These are phyloP conservation scores for Zonotrichia albicollis DNA, from an alignment of 2,797 vertebrate species.

Conservation along the genomic window DNA sequence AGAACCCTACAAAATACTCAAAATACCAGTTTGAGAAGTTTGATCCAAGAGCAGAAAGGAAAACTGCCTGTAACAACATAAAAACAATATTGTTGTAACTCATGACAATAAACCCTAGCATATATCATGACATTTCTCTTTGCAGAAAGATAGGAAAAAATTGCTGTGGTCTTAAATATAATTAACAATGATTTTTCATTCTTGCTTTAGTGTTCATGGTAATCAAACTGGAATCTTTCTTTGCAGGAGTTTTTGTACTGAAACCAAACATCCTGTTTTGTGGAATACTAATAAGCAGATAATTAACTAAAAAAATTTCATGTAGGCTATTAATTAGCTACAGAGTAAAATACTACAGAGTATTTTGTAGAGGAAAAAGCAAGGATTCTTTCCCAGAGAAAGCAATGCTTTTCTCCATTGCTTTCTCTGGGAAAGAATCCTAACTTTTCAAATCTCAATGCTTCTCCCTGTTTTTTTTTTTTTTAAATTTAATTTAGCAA, in stretches of 20 bases:
- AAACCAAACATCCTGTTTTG: neutral
- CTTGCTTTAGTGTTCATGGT: neutral
- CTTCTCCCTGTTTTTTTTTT: neutral
- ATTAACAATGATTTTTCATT: neutral
- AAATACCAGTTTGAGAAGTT: neutral
- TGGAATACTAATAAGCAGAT: neutral
- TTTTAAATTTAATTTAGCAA: neutral
- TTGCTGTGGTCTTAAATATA: neutral
- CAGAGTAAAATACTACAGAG: neutral
- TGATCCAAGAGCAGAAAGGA: neutral
- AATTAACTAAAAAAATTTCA: constrained; percentile 35
- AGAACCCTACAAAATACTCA: neutral
- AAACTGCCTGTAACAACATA: neutral
- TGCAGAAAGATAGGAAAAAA: neutral
- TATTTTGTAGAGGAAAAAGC: neutral
- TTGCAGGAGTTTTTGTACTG: neutral
- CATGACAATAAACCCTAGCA: neutral
- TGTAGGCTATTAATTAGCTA: constrained; percentile 14
- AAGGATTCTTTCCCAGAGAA: no score
- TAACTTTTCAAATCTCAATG: neutral
- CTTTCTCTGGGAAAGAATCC: neutral
- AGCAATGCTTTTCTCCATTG: neutral
- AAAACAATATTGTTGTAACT: neutral
- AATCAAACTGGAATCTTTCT: neutral
- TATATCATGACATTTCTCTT: neutral